These are phyloP conservation scores for Alosa sapidissima DNA, from an alignment of 2,797 vertebrate genomes.

Conservation along the genomic window DNA sequence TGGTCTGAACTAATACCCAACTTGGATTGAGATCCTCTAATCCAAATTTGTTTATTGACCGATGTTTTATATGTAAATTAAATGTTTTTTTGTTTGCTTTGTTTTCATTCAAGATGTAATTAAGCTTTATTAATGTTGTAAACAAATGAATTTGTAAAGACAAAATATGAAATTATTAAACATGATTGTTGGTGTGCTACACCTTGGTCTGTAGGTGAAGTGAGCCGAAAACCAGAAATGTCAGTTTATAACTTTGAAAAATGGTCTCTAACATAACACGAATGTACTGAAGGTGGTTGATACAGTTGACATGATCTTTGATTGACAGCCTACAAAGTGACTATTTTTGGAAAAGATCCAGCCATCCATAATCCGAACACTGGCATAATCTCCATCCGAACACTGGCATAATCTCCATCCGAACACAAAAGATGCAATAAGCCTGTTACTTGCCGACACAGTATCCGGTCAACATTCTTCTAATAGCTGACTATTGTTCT, in stretches of 20 bases:
- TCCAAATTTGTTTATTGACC: slow-evolving; percentile 3
- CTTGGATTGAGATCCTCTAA: background rate
- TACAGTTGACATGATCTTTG: slow-evolving; percentile 54
- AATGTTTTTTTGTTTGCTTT: slow-evolving; percentile 47
- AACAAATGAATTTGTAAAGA: slow-evolving; percentile 56
- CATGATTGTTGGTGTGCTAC: slow-evolving; percentile 57
- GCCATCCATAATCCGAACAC: background rate
- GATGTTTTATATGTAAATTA: slow-evolving; percentile 46
- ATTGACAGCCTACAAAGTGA: background rate
- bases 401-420: too few species aligned
- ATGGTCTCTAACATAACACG: slow-evolving; percentile 65
- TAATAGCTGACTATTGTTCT: background rate
- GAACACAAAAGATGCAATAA: slow-evolving; percentile 20
- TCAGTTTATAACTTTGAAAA: slow-evolving; percentile 61
- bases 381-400: background rate
- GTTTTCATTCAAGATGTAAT: slow-evolving; percentile 49
- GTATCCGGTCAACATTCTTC: background rate
- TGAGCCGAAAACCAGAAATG: slow-evolving; percentile 48
- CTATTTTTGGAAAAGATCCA: background rate
- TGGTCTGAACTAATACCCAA: background rate
- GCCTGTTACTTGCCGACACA: background rate
- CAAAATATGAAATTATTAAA: slow-evolving; percentile 46
- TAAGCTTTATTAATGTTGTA: slow-evolving; percentile 66
- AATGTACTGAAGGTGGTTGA: slow-evolving; percentile 71
- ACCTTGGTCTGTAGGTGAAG: slow-evolving; percentile 54